Evolutionary conservation across 92 coral and sea anemone genomes (phyloP).

Genomic region (Siderastrea siderea): DNA sequence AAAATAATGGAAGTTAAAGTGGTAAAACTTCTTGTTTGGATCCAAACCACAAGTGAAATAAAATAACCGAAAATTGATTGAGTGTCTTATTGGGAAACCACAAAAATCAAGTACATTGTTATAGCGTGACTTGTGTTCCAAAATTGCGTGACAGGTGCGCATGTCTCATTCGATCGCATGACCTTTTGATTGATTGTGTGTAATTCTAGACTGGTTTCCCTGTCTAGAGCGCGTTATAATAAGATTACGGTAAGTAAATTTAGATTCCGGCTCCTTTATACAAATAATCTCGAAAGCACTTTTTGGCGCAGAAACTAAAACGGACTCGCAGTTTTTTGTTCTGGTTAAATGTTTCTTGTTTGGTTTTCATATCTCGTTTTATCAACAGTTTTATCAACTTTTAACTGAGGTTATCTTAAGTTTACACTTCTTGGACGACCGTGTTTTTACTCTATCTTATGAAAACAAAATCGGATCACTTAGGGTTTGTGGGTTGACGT

Average conservation of each 20-base stretch:
- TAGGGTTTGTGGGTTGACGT: slow-evolving; percentile 12
- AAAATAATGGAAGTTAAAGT: too few relatives aligned
- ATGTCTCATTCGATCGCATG: not conserved
- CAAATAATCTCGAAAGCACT: not conserved
- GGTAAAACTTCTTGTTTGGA: too few relatives aligned
- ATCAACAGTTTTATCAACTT: not conserved
- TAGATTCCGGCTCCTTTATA: not conserved
- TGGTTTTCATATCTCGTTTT: not conserved
- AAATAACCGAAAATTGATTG: too few relatives aligned
- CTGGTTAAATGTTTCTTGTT: not conserved
- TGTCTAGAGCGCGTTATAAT: slow-evolving; percentile 9
- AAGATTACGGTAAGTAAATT: not conserved
- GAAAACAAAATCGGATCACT: slow-evolving; percentile 20
- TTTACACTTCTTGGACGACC: not conserved
- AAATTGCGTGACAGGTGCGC: not conserved
- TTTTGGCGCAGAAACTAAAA: not conserved
- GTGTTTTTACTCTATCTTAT: not conserved
- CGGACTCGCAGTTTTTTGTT: not conserved
- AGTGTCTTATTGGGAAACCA: too few relatives aligned
- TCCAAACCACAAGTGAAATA: too few relatives aligned
- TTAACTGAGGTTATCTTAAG: not conserved
- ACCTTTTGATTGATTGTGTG: not conserved
- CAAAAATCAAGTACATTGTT: too few relatives aligned
- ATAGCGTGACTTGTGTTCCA: not conserved
- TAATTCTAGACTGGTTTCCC: not conserved